Percentiles rank a stretch among this genome's conserved stretches.
Evolutionary conservation across 1,140 invertebrate genomes (phyloP).

Genomic region (Cyclina sinensis): DNA sequence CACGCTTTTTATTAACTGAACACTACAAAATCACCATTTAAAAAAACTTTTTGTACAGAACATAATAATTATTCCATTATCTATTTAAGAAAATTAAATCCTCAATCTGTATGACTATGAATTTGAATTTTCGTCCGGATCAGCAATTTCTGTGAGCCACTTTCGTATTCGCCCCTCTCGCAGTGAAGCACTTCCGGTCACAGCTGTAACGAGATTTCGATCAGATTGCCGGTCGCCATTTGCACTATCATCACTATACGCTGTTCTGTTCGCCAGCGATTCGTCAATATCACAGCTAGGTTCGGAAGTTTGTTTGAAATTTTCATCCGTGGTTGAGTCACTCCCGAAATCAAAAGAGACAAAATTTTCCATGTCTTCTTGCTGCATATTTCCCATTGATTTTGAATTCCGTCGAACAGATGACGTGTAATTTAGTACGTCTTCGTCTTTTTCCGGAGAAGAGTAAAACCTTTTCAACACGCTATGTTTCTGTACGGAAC

Average conservation of each 20-base stretch:
- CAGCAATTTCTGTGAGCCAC: slow-evolving; percentile 55
- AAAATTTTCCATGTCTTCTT: slow-evolving; percentile 47
- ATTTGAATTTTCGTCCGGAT: slow-evolving; percentile 51
- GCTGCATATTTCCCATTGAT: slow-evolving; percentile 62
- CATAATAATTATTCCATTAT: no score
- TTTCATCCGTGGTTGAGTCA: slow-evolving; percentile 31
- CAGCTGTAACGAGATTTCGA: slow-evolving; percentile 43
- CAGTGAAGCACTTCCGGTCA: slow-evolving; percentile 54
- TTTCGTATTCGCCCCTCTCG: slow-evolving; percentile 57
- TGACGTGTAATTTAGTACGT: slow-evolving; percentile 30
- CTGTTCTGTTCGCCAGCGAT: background rate
- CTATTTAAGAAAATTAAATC: background rate
- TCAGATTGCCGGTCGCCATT: background rate
- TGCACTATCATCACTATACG: background rate
- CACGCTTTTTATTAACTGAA: no score
- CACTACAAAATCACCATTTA: no score
- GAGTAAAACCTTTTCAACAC: slow-evolving; percentile 64
- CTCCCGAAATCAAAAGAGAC: slow-evolving; percentile 58
- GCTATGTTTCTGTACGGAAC: slow-evolving; percentile 55
- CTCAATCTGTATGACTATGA: background rate
- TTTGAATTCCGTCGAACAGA: slow-evolving; percentile 55
- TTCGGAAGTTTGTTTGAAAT: slow-evolving; percentile 9
- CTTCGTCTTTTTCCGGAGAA: slow-evolving; percentile 53
- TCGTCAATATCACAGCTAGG: slow-evolving; percentile 54
- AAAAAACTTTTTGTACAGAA: no score